Conservation (phyloP, 2,113 vertebrate species). For the Megalops atlanticus region DNA sequence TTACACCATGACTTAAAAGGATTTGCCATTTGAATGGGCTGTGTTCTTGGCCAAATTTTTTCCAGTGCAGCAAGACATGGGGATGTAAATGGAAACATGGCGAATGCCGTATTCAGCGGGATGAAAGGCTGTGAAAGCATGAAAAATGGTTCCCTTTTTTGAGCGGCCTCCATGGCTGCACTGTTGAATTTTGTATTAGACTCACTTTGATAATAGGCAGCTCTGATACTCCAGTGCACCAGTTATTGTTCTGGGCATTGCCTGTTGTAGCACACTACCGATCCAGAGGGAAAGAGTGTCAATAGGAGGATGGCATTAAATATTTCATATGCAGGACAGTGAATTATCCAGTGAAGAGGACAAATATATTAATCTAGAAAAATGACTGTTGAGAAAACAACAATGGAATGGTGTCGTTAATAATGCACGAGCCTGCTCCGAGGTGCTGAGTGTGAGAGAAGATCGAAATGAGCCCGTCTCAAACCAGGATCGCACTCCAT, state of each 20-base stretch:
- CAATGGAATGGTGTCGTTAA: constrained; percentile 36
- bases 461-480: constrained; percentile 31
- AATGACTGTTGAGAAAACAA: constrained; percentile 45
- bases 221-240: constrained; percentile 24
- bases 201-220: constrained; percentile 37
- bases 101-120: constrained; percentile 8
- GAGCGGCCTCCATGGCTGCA: constrained; percentile 23
- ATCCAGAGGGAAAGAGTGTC: constrained; percentile 29
- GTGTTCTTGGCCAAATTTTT: constrained; percentile 7
- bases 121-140: background rate
- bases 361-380: constrained; percentile 48
- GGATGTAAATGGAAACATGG: constrained; percentile 23
- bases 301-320: constrained; percentile 39
- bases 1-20: constrained; percentile 33
- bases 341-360: constrained; percentile 35
- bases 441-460: constrained; percentile 24
- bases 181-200: constrained; percentile 41
- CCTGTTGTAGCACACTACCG: constrained; percentile 15
- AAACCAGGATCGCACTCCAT: constrained; percentile 7
- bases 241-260: constrained; percentile 28
- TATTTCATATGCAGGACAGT: constrained; percentile 40
- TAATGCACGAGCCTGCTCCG: constrained; percentile 41
- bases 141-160: constrained; percentile 24
- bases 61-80: constrained; percentile 13
- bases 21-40: constrained; percentile 32